Evolutionary conservation across 2,113 vertebrate species (phyloP).

Genomic region (Gnathonemus longibarbis): DNA sequence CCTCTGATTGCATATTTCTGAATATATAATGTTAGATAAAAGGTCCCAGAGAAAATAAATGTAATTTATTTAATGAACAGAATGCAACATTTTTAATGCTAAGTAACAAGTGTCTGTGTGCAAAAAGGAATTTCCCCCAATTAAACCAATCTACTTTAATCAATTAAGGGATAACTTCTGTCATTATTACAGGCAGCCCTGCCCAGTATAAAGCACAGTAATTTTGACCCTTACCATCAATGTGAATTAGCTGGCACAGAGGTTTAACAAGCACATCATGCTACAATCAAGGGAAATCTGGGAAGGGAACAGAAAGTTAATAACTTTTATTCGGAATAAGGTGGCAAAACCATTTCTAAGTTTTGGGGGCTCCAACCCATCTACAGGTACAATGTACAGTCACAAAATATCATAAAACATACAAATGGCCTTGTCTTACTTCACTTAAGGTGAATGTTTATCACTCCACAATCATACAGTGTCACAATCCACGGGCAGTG

Average conservation of each 20-base stretch:
- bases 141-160: background rate
- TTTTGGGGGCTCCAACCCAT: background rate
- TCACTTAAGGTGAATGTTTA: background rate
- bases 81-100: background rate
- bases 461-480: background rate
- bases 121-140: background rate
- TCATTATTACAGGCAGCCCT: background rate
- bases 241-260: background rate
- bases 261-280: background rate
- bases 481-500: no score
- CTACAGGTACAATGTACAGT: background rate
- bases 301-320: background rate
- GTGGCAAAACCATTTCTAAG: background rate
- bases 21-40: background rate
- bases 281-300: background rate
- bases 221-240: background rate
- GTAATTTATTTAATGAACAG: background rate
- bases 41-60: background rate
- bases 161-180: background rate
- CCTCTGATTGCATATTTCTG: background rate
- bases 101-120: background rate
- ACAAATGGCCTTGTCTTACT: background rate
- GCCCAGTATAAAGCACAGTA: background rate
- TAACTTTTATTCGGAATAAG: background rate
- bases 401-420: background rate